Percentiles rank a stretch among this genome's conserved stretches.
Evolutionary conservation across 2,113 vertebrate genomes (phyloP).

Genomic region (Calidris pygmaea): DNA sequence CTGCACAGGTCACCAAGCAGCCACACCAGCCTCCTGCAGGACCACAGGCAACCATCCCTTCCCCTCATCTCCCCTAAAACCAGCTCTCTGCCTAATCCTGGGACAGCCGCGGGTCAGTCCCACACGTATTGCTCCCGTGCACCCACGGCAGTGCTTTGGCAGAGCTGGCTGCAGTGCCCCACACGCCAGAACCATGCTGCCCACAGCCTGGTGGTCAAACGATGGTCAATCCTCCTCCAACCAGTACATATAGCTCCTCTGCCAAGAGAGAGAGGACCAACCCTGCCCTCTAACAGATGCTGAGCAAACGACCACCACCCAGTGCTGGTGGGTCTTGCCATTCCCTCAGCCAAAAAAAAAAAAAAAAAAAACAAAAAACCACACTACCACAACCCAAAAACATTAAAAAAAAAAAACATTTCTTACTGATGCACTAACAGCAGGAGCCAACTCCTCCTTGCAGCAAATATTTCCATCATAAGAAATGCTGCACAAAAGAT

Average conservation of each 20-base stretch:
- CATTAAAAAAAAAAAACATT: background rate
- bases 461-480: background rate
- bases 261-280: background rate
- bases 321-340: background rate
- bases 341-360: background rate
- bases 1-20: background rate
- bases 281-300: background rate
- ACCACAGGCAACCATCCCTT: background rate
- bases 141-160: fast-evolving
- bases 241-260: background rate
- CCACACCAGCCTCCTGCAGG: background rate
- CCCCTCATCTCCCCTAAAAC: background rate
- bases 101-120: fast-evolving
- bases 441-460: background rate
- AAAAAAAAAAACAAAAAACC: too few relatives aligned
- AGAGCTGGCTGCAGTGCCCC: background rate
- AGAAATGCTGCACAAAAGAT: background rate
- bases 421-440: background rate
- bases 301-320: background rate
- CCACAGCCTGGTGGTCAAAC: background rate
- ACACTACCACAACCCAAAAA: too few relatives aligned
- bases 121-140: fast-evolving
- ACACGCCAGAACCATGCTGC: fast-evolving
- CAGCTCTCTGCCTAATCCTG: background rate
- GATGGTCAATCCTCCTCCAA: background rate